These are phyloP conservation scores for Mactra quadrangularis DNA, from an alignment of 1,140 invertebrate species.

Conservation along the genomic window DNA sequence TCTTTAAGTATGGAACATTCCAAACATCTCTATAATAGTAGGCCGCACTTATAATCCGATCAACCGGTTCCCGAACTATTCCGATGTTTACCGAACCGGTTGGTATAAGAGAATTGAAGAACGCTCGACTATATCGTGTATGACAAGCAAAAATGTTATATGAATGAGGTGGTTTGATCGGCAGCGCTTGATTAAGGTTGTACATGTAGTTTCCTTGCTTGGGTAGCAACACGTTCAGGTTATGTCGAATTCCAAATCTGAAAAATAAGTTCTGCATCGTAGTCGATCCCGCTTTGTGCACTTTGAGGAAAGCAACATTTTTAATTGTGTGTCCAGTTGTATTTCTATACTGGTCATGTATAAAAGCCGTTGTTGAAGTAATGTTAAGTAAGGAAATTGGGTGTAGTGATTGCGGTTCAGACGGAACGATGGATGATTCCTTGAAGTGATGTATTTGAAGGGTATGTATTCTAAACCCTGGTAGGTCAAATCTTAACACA, in stretches of 20 bases:
- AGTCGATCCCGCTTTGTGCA: constrained; percentile 85
- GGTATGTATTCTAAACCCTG: too few relatives aligned
- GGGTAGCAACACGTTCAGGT: constrained; percentile 84
- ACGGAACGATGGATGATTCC: too few relatives aligned
- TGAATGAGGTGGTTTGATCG: constrained; percentile 9
- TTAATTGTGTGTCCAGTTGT: too few relatives aligned
- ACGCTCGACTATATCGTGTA: constrained; percentile 57
- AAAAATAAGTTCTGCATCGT: constrained; percentile 85
- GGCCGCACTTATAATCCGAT: constrained; percentile 63
- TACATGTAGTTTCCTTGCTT: constrained; percentile 22
- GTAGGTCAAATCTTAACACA: too few relatives aligned
- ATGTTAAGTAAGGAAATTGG: too few relatives aligned
- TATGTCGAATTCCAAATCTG: constrained; percentile 84
- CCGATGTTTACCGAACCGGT: constrained; percentile 64
- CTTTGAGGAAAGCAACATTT: constrained; percentile 61
- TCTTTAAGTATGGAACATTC: constrained; percentile 15
- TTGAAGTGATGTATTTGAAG: too few relatives aligned
- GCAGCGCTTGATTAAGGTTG: background rate
- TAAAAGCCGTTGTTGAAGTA: too few relatives aligned
- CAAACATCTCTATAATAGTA: constrained; percentile 62
- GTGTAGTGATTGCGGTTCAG: too few relatives aligned
- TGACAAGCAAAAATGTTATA: constrained; percentile 55
- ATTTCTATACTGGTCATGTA: too few relatives aligned
- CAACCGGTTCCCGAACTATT: constrained; percentile 69
- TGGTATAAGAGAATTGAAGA: constrained; percentile 59